phyloP scores from a whole-genome alignment of 2,113 vertebrate genomes.

The Oreochromis niloticus region DNA sequence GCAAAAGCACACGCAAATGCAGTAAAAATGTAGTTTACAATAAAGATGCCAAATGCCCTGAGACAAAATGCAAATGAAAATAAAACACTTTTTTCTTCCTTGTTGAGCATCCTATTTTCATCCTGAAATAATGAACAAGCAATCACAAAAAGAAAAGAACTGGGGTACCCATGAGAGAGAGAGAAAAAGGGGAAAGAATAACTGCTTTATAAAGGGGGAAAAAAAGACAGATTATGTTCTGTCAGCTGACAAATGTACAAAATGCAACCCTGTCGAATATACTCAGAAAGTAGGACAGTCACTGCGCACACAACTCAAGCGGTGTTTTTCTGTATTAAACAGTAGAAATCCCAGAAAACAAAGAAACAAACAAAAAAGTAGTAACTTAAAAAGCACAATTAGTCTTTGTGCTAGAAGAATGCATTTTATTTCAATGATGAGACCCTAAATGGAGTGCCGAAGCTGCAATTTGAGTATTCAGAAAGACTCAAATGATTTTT shows the following conservation, averaged over 20 bases:
- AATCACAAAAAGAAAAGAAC: not conserved
- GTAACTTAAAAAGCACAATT: not conserved
- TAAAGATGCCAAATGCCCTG: not conserved
- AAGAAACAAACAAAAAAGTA: not conserved
- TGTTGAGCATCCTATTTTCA: slow-evolving; percentile 18
- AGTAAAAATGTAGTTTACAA: not conserved
- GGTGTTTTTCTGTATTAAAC: not conserved
- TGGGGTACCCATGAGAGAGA: not conserved
- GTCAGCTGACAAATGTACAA: slow-evolving; percentile 47
- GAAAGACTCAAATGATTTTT: not conserved
- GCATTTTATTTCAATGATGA: not conserved
- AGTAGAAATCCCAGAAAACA: not conserved
- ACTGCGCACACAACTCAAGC: not conserved
- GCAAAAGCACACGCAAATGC: not conserved
- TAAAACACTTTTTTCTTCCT: not conserved
- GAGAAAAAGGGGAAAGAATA: not conserved
- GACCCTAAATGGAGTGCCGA: not conserved
- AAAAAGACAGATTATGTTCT: slow-evolving; percentile 36
- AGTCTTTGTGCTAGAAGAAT: not conserved
- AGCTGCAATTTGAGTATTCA: not conserved
- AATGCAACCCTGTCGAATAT: slow-evolving; percentile 29
- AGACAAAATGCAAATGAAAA: not conserved
- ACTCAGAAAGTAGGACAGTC: slow-evolving; percentile 38
- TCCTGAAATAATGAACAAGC: not conserved
- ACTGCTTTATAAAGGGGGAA: not conserved